phyloP scores from a whole-genome alignment of 2,888 invertebrate genomes.

The Drosophila merina region DNA sequence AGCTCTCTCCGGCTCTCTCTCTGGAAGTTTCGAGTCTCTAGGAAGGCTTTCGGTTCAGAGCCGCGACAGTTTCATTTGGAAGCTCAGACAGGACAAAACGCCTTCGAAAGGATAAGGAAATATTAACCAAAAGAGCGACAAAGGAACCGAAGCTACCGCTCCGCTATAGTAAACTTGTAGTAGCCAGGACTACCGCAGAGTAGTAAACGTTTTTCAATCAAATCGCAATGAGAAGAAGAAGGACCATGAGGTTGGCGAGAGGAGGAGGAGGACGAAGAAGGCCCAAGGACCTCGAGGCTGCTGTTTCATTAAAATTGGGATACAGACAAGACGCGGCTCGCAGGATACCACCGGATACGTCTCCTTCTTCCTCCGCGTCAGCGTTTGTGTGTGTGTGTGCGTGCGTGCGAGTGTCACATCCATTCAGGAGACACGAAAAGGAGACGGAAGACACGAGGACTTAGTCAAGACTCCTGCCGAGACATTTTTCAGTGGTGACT shows the following conservation, averaged over 20 bases:
- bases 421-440: conserved; percentile 40
- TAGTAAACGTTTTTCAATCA: conserved; percentile 34
- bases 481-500: conserved; percentile 58
- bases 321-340: conserved; percentile 54
- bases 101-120: conserved; percentile 47
- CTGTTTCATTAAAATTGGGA: conserved; percentile 52
- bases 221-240: background rate
- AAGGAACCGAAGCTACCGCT: conserved; percentile 5
- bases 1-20: conserved; percentile 34
- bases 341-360: conserved; percentile 52
- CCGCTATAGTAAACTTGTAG: conserved; percentile 28
- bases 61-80: conserved; percentile 56
- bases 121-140: background rate
- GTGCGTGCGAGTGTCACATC: conserved; percentile 26
- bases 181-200: conserved; percentile 33
- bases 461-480: conserved; percentile 21
- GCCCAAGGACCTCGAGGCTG: conserved; percentile 44
- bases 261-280: background rate
- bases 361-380: conserved; percentile 7
- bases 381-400: conserved; percentile 14
- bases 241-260: background rate
- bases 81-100: conserved; percentile 68
- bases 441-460: conserved; percentile 14
- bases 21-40: conserved; percentile 34
- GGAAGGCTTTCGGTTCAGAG: conserved; percentile 19